Percentiles rank a stretch among this genome's conserved stretches.
phyloP scores from a whole-genome alignment of 2,888 invertebrate genomes.

The Synergus itoensis region DNA sequence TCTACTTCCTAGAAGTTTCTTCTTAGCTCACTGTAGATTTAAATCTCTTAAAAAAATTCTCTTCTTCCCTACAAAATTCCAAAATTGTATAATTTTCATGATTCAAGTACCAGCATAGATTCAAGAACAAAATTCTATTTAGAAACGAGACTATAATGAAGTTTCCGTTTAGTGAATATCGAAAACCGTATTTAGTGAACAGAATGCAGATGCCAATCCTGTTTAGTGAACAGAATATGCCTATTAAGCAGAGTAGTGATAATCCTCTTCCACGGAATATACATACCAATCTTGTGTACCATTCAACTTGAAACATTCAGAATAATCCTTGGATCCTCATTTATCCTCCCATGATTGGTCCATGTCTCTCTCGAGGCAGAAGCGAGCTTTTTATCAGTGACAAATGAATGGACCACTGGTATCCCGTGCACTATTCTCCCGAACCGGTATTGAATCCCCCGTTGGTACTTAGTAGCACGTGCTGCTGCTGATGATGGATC shows the following conservation, averaged over 20 bases:
- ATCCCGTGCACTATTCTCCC: not conserved
- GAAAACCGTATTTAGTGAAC: not conserved
- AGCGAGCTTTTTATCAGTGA: not conserved
- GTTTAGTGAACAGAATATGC: slow-evolving; percentile 9
- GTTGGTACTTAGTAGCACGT: not conserved
- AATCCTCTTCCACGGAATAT: slow-evolving; percentile 16
- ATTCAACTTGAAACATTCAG: slow-evolving; percentile 9
- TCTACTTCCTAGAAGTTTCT: not conserved
- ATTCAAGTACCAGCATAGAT: no score
- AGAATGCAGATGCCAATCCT: not conserved
- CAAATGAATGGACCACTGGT: not conserved
- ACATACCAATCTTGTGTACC: slow-evolving; percentile 31
- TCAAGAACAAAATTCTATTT: not conserved
- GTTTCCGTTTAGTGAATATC: not conserved
- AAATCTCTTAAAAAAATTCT: not conserved
- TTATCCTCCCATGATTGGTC: slow-evolving; percentile 2
- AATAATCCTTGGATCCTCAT: slow-evolving; percentile 20
- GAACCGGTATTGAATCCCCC: slow-evolving; percentile 1
- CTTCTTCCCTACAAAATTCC: not conserved
- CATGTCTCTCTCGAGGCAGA: not conserved
- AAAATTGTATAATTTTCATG: not conserved
- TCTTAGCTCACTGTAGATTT: not conserved
- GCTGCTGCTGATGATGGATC: not conserved
- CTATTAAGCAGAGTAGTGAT: not conserved
- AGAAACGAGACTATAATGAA: no score